These are phyloP conservation scores for Drosophila parabipectinata DNA, from an alignment of 1,140 invertebrate species.

Conservation along the genomic window DNA sequence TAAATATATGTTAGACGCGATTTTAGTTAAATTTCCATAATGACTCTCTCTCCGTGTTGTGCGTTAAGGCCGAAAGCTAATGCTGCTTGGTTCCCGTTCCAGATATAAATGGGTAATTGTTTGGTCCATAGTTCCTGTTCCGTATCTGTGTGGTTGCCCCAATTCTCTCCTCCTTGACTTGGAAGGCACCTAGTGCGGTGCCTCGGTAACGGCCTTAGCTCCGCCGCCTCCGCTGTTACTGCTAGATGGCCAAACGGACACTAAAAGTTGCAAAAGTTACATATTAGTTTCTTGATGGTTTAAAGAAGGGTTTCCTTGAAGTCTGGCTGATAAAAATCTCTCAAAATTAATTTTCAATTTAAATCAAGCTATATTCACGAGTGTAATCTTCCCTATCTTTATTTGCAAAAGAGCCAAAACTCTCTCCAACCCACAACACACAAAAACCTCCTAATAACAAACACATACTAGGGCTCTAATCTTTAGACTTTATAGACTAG, in stretches of 20 bases:
- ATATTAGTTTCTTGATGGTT: slow-evolving; percentile 6
- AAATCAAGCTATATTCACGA: no score
- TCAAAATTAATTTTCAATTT: no score
- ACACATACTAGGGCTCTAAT: slow-evolving; percentile 22
- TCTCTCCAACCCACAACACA: neutral
- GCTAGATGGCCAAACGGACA: slow-evolving; percentile 68
- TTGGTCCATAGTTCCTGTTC: slow-evolving; percentile 33
- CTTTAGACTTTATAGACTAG: slow-evolving; percentile 24
- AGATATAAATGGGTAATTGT: slow-evolving; percentile 2
- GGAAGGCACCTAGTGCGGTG: slow-evolving; percentile 12
- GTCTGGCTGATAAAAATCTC: no score
- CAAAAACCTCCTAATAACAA: neutral
- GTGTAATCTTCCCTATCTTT: neutral
- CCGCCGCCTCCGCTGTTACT: slow-evolving; percentile 56
- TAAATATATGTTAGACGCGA: slow-evolving; percentile 39
- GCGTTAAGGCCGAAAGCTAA: slow-evolving; percentile 58
- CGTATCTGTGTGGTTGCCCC: slow-evolving; percentile 18
- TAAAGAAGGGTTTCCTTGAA: no score
- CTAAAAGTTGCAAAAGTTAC: slow-evolving; percentile 48
- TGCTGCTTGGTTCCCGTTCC: slow-evolving; percentile 26
- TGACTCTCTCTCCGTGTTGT: slow-evolving; percentile 34
- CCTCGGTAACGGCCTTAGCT: slow-evolving; percentile 31
- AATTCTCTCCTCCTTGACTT: neutral
- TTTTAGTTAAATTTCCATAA: slow-evolving; percentile 52
- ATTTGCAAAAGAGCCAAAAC: neutral